Base-by-base conservation (phyloP, 2,888 invertebrate genomes). In the Hemithea aestivaria region DNA sequence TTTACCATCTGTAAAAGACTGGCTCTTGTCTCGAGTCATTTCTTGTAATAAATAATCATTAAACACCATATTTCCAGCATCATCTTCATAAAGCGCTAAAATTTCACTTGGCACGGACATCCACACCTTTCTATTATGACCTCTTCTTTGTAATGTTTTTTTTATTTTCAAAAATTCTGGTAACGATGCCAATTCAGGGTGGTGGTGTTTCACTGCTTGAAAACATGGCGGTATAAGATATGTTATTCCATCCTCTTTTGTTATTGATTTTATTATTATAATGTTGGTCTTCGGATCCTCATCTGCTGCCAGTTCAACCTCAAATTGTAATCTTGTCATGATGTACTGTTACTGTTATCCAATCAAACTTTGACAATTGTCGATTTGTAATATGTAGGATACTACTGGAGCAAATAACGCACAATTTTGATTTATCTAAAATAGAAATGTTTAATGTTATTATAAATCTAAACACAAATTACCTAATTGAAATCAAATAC, bases 251-350 rank as follows among this genome's bases (percentile, higher is more conserved):
- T 48, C 33, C 7, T 30, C 29, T 36, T 50, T 53, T 0, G 10
- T 35, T 28, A 56, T 51, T 33, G 51, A 52, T 28, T 50, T 51
- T 50, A 57, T 51, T 35, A 45, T 45, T 5, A 53, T 42, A 2
- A 43, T 28, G n/a, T 58, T 53, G 35, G 51, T 33, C 36, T 51
- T 53, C 38, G 45, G 50, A 26, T 56, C 56, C 27, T 26, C 7
- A 29, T 51, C 1, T 8, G 32, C 0, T 34, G 40, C 45, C 2
- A 54, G 42, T 20, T 5, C 1, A 39, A 52, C 48, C 30, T 39
- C 24, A 44, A n/a, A n/a, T n/a, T n/a, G n/a, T n/a, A n/a, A n/a
- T n/a, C n/a, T n/a, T n/a, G n/a, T n/a, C n/a, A n/a, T n/a, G n/a
- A n/a, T n/a, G n/a, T n/a, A n/a, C n/a, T n/a, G n/a, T n/a, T n/a